Evolutionary conservation across 1,140 invertebrate species (phyloP).

Genomic region (Goniozus legneri): DNA sequence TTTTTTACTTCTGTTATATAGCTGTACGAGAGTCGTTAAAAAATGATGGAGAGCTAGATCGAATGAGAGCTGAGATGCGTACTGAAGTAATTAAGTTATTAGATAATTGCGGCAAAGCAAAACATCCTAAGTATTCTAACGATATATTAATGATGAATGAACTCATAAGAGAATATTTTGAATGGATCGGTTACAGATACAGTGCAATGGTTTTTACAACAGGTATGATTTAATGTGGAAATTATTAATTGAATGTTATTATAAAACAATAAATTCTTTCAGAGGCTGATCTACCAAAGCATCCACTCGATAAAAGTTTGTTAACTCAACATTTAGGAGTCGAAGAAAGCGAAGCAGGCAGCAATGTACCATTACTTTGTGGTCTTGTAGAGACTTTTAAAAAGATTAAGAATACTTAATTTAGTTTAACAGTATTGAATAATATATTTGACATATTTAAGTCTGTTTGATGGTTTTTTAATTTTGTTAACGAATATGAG

Average conservation of each 20-base stretch:
- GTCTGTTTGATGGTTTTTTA: neutral
- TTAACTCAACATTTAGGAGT: conserved; percentile 41
- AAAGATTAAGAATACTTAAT: conserved; percentile 28
- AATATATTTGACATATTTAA: neutral
- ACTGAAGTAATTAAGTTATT: conserved; percentile 49
- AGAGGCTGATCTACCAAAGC: conserved; percentile 49
- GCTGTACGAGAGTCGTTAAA: conserved; percentile 50
- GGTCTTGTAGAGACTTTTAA: conserved; percentile 43
- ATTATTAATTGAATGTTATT: neutral
- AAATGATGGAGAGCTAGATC: conserved; percentile 41
- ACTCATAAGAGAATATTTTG: conserved; percentile 52
- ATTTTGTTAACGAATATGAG: neutral
- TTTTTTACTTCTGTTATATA: conserved; percentile 18
- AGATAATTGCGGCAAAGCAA: conserved; percentile 31
- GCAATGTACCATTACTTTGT: conserved; percentile 44
- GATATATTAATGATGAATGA: conserved; percentile 49
- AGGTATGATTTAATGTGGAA: conserved; percentile 28
- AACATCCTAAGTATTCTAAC: conserved; percentile 33
- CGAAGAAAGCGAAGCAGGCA: conserved; percentile 38
- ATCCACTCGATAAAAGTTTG: conserved; percentile 39
- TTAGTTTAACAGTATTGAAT: neutral
- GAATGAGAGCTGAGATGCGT: conserved; percentile 50
- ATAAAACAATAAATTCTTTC: conserved; percentile 9
- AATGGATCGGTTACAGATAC: conserved; percentile 54
- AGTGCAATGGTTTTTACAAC: conserved; percentile 43